These are phyloP conservation scores for Aepyceros melampus DNA, from an alignment of 2,113 vertebrate genomes.

Conservation along the genomic window DNA sequence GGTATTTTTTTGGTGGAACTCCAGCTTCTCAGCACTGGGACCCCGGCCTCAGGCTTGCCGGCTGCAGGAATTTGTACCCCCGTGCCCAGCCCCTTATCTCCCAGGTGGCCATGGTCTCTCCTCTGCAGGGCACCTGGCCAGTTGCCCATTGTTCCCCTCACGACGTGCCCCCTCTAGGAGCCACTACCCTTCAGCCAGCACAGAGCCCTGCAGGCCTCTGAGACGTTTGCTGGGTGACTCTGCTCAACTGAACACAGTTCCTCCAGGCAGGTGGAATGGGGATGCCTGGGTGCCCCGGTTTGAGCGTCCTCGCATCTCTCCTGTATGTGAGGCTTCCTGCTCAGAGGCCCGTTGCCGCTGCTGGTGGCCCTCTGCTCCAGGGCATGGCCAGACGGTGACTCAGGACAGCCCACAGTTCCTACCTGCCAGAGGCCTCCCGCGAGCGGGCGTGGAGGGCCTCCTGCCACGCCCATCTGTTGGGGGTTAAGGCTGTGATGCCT, in stretches of 20 bases:
- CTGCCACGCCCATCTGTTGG: background rate
- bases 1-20: background rate
- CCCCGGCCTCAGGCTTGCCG: background rate
- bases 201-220: background rate
- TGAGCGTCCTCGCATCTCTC: background rate
- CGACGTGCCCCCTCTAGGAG: accelerated
- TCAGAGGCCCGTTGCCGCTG: background rate
- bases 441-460: background rate
- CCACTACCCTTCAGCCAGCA: background rate
- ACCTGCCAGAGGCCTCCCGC: background rate
- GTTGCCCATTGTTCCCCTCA: background rate
- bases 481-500: accelerated
- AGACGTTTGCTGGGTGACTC: background rate
- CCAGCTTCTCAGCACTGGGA: background rate
- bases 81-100: background rate
- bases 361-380: background rate
- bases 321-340: background rate
- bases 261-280: background rate
- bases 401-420: too few species aligned
- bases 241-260: background rate
- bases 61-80: background rate
- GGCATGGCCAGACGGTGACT: accelerated
- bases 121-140: background rate
- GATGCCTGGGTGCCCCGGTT: background rate
- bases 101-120: accelerated